Conservation (phyloP, 2,797 vertebrate species). For the Apogon talboti region DNA sequence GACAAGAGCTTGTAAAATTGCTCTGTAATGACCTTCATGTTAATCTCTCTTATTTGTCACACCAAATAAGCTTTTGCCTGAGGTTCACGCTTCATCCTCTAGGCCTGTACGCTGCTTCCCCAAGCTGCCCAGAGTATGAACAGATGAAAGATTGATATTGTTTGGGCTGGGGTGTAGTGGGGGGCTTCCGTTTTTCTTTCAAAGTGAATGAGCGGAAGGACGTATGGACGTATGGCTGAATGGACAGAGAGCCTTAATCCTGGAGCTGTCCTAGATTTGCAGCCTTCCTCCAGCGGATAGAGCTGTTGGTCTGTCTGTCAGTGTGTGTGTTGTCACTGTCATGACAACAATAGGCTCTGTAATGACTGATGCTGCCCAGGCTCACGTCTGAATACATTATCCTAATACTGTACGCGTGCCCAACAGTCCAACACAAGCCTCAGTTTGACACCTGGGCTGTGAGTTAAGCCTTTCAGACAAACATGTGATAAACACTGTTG, state of each 20-base stretch:
- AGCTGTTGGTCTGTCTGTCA: conserved; percentile 62
- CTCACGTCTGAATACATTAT: conserved; percentile 69
- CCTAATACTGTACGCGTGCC: conserved; percentile 79
- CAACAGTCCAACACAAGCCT: conserved; percentile 32
- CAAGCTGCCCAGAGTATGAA: conserved; percentile 35
- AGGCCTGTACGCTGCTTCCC: conserved; percentile 15
- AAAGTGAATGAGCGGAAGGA: conserved; percentile 42
- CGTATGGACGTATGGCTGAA: conserved; percentile 60
- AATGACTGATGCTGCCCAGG: conserved; percentile 68
- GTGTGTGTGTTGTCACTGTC: conserved; percentile 13
- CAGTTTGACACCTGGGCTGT: conserved; percentile 16
- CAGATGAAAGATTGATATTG: conserved; percentile 67
- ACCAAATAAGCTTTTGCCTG: conserved; percentile 16
- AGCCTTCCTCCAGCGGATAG: conserved; percentile 61
- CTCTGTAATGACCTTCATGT: conserved; percentile 8
- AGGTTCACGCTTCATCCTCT: conserved; percentile 8
- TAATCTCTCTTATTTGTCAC: conserved; percentile 20
- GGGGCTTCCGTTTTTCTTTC: conserved; percentile 31
- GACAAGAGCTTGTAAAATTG: conserved; percentile 3
- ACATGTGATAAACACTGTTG: not conserved
- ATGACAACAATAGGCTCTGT: conserved; percentile 78
- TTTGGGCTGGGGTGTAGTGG: conserved; percentile 29
- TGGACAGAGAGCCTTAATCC: conserved; percentile 70
- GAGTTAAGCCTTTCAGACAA: not conserved
- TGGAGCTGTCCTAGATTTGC: conserved; percentile 70